Base-by-base conservation (phyloP, 2,888 invertebrate genomes). In the Pherbina coryleti region DNA sequence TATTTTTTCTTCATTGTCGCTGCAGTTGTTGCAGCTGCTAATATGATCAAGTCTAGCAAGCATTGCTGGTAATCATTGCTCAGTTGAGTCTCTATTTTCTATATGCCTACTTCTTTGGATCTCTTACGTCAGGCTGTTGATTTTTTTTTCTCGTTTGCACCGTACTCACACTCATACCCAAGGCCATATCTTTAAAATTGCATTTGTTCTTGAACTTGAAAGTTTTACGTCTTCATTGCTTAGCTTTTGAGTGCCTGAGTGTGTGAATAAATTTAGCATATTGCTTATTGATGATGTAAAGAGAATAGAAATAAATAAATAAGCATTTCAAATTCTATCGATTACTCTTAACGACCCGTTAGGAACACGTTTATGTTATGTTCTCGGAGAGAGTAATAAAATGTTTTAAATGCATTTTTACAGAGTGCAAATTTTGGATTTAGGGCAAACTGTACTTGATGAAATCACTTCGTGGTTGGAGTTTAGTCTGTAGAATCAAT, bases 201-300 rank as follows among this genome's bases (percentile, higher is more conserved):
- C 11, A 11, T 8, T 73, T 22, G 44, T 62, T 73, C 73, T 73
- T 73, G 73, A 49, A 73, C 73, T 73, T 73, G 73, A 73, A 60
- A 60, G 73, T 22, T 22, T 5, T n/a, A 22, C 9, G 55, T 14
- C 14, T 17, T 28, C 25, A 14, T 69, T 69, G 66, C 19, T 25
- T 7, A 60, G 28, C 60, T 19, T 60, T n/a, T 25, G 14, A n/a
- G 19, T 25, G 28, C 25, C 57, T 28, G 14, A 11, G 11, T 44
- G 44, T 44, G 11, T 44, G 44, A 44, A 44, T 44, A 44, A 7
- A 44, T 11, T 44, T 11, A 11, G 14, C 14, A 8, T 37, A 8
- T 37, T 37, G 37, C 37, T 37, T 37, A 37, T 37, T 37, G 37
- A 37, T 8, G 37, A 37, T 37, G 8, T 37, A 8, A 7, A 37